Evolutionary conservation across 2,113 vertebrate species (phyloP).

Genomic region (Charina bottae): DNA sequence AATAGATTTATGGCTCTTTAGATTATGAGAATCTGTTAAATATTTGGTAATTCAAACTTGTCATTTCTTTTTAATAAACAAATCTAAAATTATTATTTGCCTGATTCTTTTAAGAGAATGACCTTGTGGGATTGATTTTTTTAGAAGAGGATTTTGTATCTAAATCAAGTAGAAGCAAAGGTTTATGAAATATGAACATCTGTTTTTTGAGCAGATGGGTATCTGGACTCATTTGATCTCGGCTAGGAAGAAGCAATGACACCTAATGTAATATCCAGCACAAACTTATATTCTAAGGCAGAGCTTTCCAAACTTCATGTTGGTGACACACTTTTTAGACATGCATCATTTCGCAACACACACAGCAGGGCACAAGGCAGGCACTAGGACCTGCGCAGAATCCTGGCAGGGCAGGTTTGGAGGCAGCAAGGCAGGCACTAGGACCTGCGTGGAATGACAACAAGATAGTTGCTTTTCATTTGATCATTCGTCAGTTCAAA

Average conservation of each 20-base stretch:
- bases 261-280: background rate
- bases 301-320: too few relatives aligned
- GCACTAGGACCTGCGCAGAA: too few relatives aligned
- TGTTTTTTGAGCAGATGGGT: background rate
- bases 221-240: background rate
- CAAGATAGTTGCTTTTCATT: background rate
- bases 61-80: constrained; percentile 50
- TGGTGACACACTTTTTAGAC: too few relatives aligned
- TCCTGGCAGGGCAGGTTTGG: too few relatives aligned
- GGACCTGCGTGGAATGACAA: too few relatives aligned
- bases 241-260: background rate
- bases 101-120: background rate
- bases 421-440: too few relatives aligned
- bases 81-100: background rate
- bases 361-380: too few relatives aligned
- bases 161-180: background rate
- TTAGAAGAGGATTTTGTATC: background rate
- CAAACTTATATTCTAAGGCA: background rate
- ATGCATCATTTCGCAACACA: too few relatives aligned
- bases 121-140: background rate
- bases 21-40: constrained; percentile 46
- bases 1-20: constrained; percentile 35
- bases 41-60: constrained; percentile 48
- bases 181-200: background rate
- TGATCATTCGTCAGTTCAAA: background rate